Base-by-base conservation (phyloP, 2,113 vertebrate species). In the Miniopterus natalensis region DNA sequence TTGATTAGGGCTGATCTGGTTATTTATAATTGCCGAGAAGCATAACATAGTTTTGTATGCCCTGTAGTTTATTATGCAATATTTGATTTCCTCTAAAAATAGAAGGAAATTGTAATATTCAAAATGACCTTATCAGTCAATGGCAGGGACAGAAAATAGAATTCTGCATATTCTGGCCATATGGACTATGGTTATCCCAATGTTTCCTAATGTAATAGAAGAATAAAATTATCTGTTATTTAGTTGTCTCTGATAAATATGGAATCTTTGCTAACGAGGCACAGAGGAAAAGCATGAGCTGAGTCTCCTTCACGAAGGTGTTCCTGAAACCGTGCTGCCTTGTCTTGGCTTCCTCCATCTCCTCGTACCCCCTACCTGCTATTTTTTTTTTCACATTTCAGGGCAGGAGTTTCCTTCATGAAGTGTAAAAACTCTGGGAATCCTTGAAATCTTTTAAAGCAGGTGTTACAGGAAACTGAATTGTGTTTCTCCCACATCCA, bases 21-120 rank as follows among this genome's bases (percentile, higher is more conserved):
- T 96, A 94, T 92, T 96, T 95, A 90, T 94, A 96, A 97, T 94
- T 96, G 75, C 85, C 87, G 91, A 83, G 86, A 93, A 49, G 68
- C 66, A 96, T 86, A 93, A 49, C 63, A 68, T 86, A 90, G 68
- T 78, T 93, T 93, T 97, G 71, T 27, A 86, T 92, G 70, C 10
- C 59, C 40, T 96, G 51, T 74, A 90, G 70, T 90, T 90, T 97
- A 94, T 96, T 94, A 95, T 74, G 45, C 2, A 96, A 79, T 96
- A 97, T 95, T 96, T 96, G 57, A 96, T 96, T 97, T 97, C 80
- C 91, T 96, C 80, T 94, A 97, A 96, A 96, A 96, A 96, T 92
- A 95, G 95, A 93, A 75, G 93, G 70, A 94, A 95, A 96, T 90
- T 79, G 18, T 68, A 87, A 87, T 95, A 95, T 87, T 97, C 45